phyloP scores from a whole-genome alignment of 2,113 vertebrate species.

The Toxotes chatareus region DNA sequence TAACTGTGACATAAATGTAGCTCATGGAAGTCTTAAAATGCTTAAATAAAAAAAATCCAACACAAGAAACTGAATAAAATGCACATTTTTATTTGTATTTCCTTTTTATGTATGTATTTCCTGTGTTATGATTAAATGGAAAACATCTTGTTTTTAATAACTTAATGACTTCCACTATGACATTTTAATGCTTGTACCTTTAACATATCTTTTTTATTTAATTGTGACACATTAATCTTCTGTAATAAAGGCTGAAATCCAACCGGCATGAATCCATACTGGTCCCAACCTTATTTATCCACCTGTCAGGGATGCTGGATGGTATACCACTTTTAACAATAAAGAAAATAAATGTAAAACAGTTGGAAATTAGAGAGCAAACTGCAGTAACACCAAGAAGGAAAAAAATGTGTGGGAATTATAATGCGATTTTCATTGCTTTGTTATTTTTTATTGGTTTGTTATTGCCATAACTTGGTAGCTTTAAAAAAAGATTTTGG shows the following conservation, averaged over 20 bases:
- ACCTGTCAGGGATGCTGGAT: background rate
- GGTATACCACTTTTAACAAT: background rate
- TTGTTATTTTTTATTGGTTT: constrained; percentile 17
- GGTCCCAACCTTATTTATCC: background rate
- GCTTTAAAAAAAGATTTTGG: constrained; percentile 11
- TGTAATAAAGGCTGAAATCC: background rate
- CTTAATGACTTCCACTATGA: too few species aligned
- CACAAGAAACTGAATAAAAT: background rate
- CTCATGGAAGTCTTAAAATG: background rate
- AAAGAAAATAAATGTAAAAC: background rate
- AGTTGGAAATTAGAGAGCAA: background rate
- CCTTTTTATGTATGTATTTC: background rate
- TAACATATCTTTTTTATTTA: too few species aligned
- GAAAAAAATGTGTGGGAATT: background rate
- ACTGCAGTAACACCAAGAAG: background rate
- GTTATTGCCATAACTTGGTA: constrained; percentile 1
- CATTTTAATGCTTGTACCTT: too few species aligned
- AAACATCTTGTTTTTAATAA: background rate
- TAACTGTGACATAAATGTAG: background rate
- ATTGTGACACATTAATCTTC: too few species aligned
- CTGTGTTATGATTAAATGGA: background rate
- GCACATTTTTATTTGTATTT: background rate
- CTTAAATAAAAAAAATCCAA: background rate
- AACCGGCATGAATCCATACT: background rate
- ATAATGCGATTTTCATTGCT: constrained; percentile 2